phyloP scores from a whole-genome alignment of 2,113 vertebrate genomes.

The Gymnogyps californianus region DNA sequence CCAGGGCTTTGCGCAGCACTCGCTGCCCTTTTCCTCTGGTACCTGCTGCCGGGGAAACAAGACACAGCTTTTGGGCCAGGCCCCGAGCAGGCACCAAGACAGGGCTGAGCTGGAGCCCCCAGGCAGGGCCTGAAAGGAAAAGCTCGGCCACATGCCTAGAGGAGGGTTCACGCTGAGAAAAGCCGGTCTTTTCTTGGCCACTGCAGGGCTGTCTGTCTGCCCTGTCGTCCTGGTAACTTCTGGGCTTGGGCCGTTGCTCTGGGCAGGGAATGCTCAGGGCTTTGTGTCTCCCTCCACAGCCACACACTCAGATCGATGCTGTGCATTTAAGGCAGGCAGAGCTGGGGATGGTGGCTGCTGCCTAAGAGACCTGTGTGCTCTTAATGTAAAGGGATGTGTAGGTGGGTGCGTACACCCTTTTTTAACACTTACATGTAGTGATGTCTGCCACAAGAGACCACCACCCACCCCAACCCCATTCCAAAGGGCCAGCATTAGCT shows the following conservation, averaged over 20 bases:
- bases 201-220: neutral
- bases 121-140: neutral
- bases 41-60: neutral
- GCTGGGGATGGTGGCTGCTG: neutral
- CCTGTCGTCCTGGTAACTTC: neutral
- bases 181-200: accelerated
- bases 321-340: neutral
- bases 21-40: neutral
- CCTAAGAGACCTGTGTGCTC: accelerated
- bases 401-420: neutral
- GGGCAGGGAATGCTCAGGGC: neutral
- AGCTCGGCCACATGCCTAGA: accelerated
- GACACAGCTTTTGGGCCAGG: neutral
- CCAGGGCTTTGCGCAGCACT: neutral
- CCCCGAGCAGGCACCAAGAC: accelerated
- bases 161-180: neutral
- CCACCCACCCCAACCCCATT: accelerated
- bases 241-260: neutral
- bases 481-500: neutral
- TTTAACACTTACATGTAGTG: neutral
- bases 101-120: neutral
- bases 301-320: accelerated
- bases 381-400: accelerated
- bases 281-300: neutral
- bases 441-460: neutral